Evolutionary conservation across 2,888 invertebrate species (phyloP).

Genomic region (Monopis laevigella): DNA sequence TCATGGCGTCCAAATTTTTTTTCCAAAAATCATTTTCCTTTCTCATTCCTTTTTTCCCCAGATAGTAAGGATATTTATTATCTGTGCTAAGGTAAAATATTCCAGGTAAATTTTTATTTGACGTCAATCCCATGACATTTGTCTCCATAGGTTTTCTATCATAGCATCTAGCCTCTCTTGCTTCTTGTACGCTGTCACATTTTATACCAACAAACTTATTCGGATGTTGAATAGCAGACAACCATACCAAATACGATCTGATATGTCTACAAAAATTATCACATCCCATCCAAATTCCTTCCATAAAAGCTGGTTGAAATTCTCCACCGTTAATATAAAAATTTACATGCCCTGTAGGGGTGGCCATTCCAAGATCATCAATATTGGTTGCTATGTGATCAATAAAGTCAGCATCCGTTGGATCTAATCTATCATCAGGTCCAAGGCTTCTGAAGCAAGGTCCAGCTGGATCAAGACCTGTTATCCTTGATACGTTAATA

Average conservation of each 20-base stretch:
- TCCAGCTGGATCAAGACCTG: conserved; percentile 23
- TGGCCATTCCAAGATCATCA: conserved; percentile 23
- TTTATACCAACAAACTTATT: conserved; percentile 31
- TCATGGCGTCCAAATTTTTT: not conserved
- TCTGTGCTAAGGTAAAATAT: conserved; percentile 32
- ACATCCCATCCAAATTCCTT: conserved; percentile 27
- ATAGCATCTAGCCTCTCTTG: conserved; percentile 30
- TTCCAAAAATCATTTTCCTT: conserved; percentile 31
- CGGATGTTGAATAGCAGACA: conserved; percentile 30
- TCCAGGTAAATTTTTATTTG: conserved; percentile 26
- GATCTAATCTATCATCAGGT: conserved; percentile 23
- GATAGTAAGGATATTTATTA: conserved; percentile 35
- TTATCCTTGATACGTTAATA: conserved; percentile 21
- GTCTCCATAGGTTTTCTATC: conserved; percentile 28
- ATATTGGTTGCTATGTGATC: conserved; percentile 23
- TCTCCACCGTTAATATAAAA: conserved; percentile 32
- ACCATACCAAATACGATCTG: conserved; percentile 29
- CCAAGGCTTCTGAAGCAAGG: conserved; percentile 24
- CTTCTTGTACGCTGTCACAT: conserved; percentile 35
- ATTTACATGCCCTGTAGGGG: conserved; percentile 24
- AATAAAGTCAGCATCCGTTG: conserved; percentile 24
- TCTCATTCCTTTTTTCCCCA: conserved; percentile 38
- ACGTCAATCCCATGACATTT: conserved; percentile 28
- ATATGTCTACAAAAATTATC: conserved; percentile 32
- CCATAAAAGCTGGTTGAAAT: conserved; percentile 31